A percentile compares a stretch with the other conserved stretches of the same genome.
These are phyloP conservation scores for Hucho hucho DNA, from an alignment of 2,113 vertebrate species.

Conservation along the genomic window DNA sequence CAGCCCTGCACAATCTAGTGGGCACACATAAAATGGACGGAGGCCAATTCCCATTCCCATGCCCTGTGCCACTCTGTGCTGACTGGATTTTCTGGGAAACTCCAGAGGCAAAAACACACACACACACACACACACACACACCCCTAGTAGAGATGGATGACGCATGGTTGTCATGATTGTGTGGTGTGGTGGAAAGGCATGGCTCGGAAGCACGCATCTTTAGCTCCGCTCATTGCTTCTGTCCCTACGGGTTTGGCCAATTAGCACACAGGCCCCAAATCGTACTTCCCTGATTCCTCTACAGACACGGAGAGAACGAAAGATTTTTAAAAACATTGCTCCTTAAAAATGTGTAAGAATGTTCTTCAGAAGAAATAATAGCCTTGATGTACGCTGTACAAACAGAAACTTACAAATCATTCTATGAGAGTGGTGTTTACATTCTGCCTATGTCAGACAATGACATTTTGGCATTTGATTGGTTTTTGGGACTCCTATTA, in stretches of 20 bases:
- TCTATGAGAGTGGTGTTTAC: not conserved
- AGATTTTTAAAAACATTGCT: not conserved
- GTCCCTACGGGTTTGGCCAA: slow-evolving; percentile 30
- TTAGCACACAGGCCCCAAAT: slow-evolving; percentile 39
- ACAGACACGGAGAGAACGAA: not conserved
- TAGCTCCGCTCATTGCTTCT: slow-evolving; percentile 26
- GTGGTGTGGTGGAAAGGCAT: not conserved
- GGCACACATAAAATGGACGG: slow-evolving; percentile 51
- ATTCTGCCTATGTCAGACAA: not conserved
- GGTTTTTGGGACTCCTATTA: not conserved
- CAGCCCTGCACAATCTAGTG: slow-evolving; percentile 46
- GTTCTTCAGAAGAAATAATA: not conserved
- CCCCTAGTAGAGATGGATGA: not conserved
- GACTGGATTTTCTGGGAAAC: not conserved
- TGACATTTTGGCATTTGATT: not conserved
- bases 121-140: not conserved
- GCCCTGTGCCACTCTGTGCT: not conserved
- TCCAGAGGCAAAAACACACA: not conserved
- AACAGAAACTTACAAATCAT: not conserved
- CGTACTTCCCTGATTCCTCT: slow-evolving; percentile 4
- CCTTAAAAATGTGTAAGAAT: too few relatives aligned
- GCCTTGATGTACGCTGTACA: not conserved
- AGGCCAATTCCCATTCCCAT: slow-evolving; percentile 50
- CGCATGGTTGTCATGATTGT: not conserved
- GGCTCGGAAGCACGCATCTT: slow-evolving; percentile 22